These are phyloP conservation scores for Cottus gobio DNA, from an alignment of 2,113 vertebrate genomes.

Conservation along the genomic window DNA sequence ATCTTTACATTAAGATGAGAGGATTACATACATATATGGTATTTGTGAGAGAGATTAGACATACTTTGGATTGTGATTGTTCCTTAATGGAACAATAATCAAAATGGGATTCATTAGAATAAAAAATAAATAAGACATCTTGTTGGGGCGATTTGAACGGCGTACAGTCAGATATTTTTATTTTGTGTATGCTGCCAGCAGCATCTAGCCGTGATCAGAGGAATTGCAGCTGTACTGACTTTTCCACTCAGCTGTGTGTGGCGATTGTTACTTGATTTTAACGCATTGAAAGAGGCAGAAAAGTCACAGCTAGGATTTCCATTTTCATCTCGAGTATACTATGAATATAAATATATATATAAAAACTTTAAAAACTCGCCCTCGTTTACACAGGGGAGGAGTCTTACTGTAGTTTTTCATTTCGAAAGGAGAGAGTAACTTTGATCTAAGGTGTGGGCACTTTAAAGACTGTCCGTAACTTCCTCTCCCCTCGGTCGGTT, in stretches of 20 bases:
- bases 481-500: conserved; percentile 67
- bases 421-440: background rate
- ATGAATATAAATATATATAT: too few species aligned
- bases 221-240: background rate
- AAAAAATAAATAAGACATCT: background rate
- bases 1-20: background rate
- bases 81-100: background rate
- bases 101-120: background rate
- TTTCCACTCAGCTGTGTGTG: background rate
- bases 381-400: background rate
- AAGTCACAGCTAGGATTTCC: background rate
- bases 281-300: background rate
- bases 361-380: background rate
- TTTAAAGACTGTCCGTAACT: conserved; percentile 75
- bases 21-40: background rate
- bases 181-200: background rate
- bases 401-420: background rate
- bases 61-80: too few species aligned
- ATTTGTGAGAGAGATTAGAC: too few species aligned
- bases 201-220: background rate
- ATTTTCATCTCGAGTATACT: background rate
- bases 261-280: background rate
- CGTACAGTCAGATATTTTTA: background rate
- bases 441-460: conserved; percentile 28
- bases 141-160: background rate